Evolutionary conservation across 2,888 invertebrate species (phyloP).

Genomic region (Erebia palarica): DNA sequence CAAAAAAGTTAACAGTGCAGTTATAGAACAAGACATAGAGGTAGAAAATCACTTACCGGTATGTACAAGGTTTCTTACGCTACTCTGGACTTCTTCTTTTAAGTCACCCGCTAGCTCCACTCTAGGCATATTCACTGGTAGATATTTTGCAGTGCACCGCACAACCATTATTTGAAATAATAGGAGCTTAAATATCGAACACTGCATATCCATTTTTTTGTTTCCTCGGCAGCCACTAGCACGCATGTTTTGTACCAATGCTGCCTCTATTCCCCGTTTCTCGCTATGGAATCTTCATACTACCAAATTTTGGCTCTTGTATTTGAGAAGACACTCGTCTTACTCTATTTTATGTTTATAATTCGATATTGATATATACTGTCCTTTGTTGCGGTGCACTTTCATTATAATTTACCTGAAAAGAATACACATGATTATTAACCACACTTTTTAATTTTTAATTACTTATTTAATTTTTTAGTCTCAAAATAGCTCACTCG

Average conservation of each 20-base stretch:
- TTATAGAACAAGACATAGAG: not conserved
- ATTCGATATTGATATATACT: slow-evolving; percentile 68
- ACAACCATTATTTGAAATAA: slow-evolving; percentile 72
- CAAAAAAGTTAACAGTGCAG: not conserved
- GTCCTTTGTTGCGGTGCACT: slow-evolving; percentile 60
- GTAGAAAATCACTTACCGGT: slow-evolving; percentile 60
- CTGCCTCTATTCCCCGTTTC: slow-evolving; percentile 40
- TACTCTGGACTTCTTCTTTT: slow-evolving; percentile 62
- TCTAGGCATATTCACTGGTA: slow-evolving; percentile 54
- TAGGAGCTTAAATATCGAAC: slow-evolving; percentile 71
- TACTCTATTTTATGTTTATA: slow-evolving; percentile 68
- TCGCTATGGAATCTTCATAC: slow-evolving; percentile 47
- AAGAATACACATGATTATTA: slow-evolving; percentile 49
- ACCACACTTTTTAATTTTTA: not conserved
- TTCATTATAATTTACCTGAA: slow-evolving; percentile 75
- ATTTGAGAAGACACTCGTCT: slow-evolving; percentile 18
- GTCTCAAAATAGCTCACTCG: slow-evolving; percentile 1
- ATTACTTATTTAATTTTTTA: too few relatives aligned
- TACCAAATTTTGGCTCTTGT: slow-evolving; percentile 41
- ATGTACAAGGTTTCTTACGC: slow-evolving; percentile 70
- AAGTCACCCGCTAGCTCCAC: slow-evolving; percentile 46
- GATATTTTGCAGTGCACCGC: slow-evolving; percentile 70
- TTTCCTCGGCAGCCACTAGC: slow-evolving; percentile 61
- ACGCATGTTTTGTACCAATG: slow-evolving; percentile 59
- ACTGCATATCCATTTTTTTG: slow-evolving; percentile 72